phyloP scores from a whole-genome alignment of 2,888 invertebrate genomes.

The Gymnosoma rotundatum region DNA sequence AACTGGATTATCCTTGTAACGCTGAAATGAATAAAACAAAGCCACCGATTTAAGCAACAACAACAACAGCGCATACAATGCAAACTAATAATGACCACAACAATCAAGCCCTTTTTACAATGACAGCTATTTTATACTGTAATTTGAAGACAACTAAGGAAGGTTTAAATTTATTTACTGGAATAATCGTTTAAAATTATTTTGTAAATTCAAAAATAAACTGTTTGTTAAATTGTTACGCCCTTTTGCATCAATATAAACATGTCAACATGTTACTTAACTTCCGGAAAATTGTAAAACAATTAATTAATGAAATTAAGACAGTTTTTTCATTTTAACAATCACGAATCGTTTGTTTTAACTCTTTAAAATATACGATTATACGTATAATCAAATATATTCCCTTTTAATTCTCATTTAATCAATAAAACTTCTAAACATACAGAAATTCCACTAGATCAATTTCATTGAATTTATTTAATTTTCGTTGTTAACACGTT shows the following conservation, averaged over 20 bases:
- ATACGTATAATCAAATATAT: too few relatives aligned
- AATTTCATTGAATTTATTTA: too few relatives aligned
- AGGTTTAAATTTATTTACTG: not conserved
- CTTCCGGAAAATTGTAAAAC: slow-evolving; percentile 41
- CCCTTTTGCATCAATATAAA: slow-evolving; percentile 21
- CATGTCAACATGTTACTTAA: slow-evolving; percentile 38
- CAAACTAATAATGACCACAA: slow-evolving; percentile 39
- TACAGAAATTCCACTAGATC: too few relatives aligned
- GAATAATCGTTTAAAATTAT: too few relatives aligned
- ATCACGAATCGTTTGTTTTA: too few relatives aligned
- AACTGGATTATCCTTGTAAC: slow-evolving; percentile 66
- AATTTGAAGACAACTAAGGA: not conserved
- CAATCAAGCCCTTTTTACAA: slow-evolving; percentile 25
- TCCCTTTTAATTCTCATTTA: too few relatives aligned
- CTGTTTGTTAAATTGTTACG: not conserved
- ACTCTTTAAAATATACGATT: too few relatives aligned
- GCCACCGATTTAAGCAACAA: slow-evolving; percentile 18
- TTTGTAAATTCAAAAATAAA: too few relatives aligned
- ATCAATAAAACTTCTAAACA: too few relatives aligned
- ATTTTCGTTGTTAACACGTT: too few relatives aligned
- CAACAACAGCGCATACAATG: slow-evolving; percentile 12
- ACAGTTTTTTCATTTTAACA: too few relatives aligned
- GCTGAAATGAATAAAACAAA: slow-evolving; percentile 35
- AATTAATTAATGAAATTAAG: too few relatives aligned
- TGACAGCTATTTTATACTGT: slow-evolving; percentile 22